A percentile compares a stretch with the other conserved stretches of the same genome.
These are phyloP conservation scores for Ploceus nigricollis DNA, from an alignment of 2,113 vertebrate species.

Conservation along the genomic window DNA sequence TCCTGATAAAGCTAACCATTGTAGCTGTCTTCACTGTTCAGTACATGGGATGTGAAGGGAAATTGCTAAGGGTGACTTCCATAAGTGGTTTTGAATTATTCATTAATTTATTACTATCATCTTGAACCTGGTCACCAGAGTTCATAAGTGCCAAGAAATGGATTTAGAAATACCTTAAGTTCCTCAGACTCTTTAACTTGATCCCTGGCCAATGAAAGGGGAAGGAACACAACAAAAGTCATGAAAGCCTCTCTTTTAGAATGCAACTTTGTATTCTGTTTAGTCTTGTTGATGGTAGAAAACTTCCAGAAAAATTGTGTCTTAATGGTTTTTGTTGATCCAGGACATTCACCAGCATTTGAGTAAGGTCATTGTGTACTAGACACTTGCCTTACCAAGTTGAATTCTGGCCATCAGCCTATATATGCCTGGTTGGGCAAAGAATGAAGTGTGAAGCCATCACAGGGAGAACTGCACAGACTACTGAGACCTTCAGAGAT, in stretches of 20 bases:
- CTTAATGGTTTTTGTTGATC: not conserved
- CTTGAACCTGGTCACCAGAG: not conserved
- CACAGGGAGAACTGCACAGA: not conserved
- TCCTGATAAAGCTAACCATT: conserved; percentile 1
- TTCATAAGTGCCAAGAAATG: not conserved
- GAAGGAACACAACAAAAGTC: not conserved
- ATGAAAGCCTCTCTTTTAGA: not conserved
- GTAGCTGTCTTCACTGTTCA: conserved; percentile 23
- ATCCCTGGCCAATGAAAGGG: not conserved
- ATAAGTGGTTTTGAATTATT: conserved; percentile 18
- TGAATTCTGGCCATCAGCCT: not conserved
- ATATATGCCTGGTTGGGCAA: not conserved
- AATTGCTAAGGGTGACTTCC: not conserved
- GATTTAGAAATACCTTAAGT: not conserved
- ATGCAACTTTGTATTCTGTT: not conserved
- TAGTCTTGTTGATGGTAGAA: not conserved
- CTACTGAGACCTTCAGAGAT: not conserved
- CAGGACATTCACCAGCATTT: not conserved
- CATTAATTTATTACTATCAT: conserved; percentile 15
- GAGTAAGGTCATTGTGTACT: not conserved
- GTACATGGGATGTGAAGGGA: not conserved
- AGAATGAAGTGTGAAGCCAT: not conserved
- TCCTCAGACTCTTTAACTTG: not conserved
- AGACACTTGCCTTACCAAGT: not conserved
- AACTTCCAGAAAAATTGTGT: not conserved